phyloP scores from a whole-genome alignment of 2,113 vertebrate genomes.

The Calonectris borealis region DNA sequence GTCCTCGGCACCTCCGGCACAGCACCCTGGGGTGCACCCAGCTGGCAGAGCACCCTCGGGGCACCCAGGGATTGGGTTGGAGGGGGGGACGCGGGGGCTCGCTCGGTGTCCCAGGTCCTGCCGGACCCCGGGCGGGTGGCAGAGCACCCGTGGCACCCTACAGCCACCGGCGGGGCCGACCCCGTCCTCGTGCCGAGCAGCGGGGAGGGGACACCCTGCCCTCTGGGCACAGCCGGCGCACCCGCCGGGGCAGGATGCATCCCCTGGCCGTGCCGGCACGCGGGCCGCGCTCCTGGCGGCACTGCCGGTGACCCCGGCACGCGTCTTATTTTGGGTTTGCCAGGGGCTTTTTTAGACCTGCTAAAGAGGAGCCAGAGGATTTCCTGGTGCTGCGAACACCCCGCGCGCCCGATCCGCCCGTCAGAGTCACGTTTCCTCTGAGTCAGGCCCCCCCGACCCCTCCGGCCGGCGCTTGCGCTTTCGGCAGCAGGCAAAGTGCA shows the following conservation, averaged over 20 bases:
- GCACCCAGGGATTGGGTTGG: neutral
- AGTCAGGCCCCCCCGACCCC: neutral
- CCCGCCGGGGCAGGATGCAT: neutral
- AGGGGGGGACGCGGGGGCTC: neutral
- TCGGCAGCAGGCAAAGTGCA: neutral
- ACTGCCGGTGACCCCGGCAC: neutral
- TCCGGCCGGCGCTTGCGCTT: neutral
- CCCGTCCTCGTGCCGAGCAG: neutral
- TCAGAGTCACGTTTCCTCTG: conserved; percentile 17
- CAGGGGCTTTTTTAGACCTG: neutral
- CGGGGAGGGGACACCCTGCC: neutral
- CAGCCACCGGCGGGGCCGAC: neutral
- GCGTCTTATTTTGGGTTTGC: neutral
- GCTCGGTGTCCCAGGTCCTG: too few species aligned
- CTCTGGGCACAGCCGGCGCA: neutral
- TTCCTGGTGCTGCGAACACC: neutral
- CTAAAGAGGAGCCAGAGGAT: neutral
- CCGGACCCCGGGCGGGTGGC: neutral
- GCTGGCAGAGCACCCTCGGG: neutral
- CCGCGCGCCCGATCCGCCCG: neutral
- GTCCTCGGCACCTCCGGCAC: neutral
- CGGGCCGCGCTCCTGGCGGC: neutral
- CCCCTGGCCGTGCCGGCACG: accelerated
- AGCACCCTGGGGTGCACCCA: neutral
- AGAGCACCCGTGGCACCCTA: neutral